phyloP scores from a whole-genome alignment of 1,140 invertebrate species.

The Andricus grossulariae region DNA sequence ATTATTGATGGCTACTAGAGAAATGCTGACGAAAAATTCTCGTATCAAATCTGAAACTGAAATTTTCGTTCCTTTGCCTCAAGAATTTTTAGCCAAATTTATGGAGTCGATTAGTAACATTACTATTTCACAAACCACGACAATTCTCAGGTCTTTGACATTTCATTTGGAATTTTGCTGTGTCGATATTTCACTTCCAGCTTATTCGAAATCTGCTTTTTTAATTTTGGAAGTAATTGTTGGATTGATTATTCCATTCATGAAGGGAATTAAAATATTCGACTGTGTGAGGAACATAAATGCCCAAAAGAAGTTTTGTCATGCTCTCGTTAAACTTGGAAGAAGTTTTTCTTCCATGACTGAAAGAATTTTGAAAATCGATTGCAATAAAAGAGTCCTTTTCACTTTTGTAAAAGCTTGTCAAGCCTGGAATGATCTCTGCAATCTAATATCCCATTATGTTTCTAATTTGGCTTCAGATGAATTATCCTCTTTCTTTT shows the following conservation, averaged over 20 bases:
- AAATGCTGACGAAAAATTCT: neutral
- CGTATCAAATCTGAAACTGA: neutral
- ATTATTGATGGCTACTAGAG: slow-evolving; percentile 7
- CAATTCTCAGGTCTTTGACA: slow-evolving; percentile 9
- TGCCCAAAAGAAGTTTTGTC: slow-evolving; percentile 2
- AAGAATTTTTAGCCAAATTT: slow-evolving; percentile 15
- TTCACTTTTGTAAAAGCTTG: slow-evolving; percentile 12
- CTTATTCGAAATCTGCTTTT: neutral
- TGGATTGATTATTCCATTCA: neutral
- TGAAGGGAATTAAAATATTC: slow-evolving; percentile 24
- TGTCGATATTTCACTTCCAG: neutral
- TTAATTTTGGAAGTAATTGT: neutral
- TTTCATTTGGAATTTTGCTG: neutral
- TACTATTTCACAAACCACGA: slow-evolving; percentile 10
- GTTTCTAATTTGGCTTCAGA: neutral
- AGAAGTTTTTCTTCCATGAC: neutral
- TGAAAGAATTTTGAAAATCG: neutral
- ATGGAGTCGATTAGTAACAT: neutral
- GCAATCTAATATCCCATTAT: slow-evolving; percentile 10
- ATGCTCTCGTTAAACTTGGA: slow-evolving; percentile 9
- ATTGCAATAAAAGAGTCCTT: neutral
- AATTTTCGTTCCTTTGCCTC: neutral
- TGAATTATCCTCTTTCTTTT: neutral
- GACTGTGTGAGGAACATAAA: neutral
- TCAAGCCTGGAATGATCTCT: slow-evolving; percentile 26